A percentile compares a stretch with the other conserved stretches of the same genome.
Conservation (phyloP, 2,888 invertebrate genomes). For the Stenolophus ochropezus region DNA sequence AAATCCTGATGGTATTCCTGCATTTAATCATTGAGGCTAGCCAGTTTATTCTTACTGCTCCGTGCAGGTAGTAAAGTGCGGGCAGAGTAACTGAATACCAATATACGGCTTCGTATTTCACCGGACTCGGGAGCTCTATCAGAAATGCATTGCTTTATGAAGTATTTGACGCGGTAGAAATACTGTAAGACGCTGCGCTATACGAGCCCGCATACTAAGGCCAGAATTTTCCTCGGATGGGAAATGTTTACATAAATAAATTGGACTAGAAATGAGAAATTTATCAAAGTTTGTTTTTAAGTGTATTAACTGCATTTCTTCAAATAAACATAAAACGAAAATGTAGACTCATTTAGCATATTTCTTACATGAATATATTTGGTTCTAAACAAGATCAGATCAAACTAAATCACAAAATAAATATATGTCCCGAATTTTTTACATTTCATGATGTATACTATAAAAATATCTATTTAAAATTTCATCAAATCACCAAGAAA, state of each 20-base stretch:
- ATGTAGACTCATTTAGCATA: too few relatives aligned
- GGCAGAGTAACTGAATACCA: constrained; percentile 10
- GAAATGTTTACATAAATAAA: constrained; percentile 8
- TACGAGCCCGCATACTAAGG: not conserved
- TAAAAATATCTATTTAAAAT: too few relatives aligned
- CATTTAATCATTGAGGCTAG: not conserved
- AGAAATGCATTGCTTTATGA: constrained; percentile 34
- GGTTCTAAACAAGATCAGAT: too few relatives aligned
- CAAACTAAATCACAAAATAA: too few relatives aligned
- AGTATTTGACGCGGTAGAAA: constrained; percentile 21
- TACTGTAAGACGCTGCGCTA: not conserved
- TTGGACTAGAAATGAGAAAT: not conserved
- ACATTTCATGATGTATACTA: too few relatives aligned
- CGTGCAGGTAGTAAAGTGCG: constrained; percentile 1
- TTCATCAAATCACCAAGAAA: too few relatives aligned
- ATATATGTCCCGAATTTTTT: too few relatives aligned
- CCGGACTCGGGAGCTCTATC: constrained; percentile 7
- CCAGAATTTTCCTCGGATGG: not conserved
- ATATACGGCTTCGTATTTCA: constrained; percentile 5
- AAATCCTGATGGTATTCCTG: too few relatives aligned
- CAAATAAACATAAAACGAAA: too few relatives aligned
- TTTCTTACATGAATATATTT: too few relatives aligned
- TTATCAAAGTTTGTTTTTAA: not conserved
- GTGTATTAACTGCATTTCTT: not conserved
- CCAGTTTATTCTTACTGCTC: constrained; percentile 8